Base-by-base conservation (phyloP, 2,113 vertebrate species). In the Neodontobutis hainanensis region DNA sequence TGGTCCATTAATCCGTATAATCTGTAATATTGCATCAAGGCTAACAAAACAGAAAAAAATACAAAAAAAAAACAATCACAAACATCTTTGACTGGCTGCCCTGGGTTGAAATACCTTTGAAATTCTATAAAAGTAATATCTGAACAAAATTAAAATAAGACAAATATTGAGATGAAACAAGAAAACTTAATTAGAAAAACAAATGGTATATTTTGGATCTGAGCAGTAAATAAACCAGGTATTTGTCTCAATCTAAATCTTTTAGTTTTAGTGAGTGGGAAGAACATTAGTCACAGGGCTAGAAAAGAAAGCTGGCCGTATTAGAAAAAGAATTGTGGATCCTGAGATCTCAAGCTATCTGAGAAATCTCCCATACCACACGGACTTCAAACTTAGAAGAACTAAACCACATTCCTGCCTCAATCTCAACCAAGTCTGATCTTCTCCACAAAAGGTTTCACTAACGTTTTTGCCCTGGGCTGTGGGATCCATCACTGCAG, bases 251-350 rank as follows among this genome's bases (percentile, higher is more conserved):
- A 70, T 62, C 65, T 65, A 50, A 55, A 68, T 64, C 61, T 32
- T 75, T 42, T 60, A 65, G 67, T 67, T 58, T 43, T 70, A 36
- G 61, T 55, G 49, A 73, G 51, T n/a, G 42, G 76, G 86, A 85
- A 82, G 81, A 67, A 32, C 74, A 75, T 87, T 75, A 82, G 82
- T 83, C 72, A 77, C 68, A 69, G 74, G n/a, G 75, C 79, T 48
- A 49, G 46, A 87, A 83, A 88, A 80, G 64, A 88, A 89, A 81
- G 79, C 61, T 47, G 55, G 73, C 52, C 44, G 5, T 74, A 78
- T 83, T 64, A 84, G 72, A 83, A 84, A 75, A 85, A 84, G 73
- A 73, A 85, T 75, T 58, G 34, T 0, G n/a, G 61, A 66, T 75
- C 63, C 79, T 59, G 50, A 44, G 58, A 58, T 70, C 59, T 68